Base-by-base conservation (phyloP, 2,888 invertebrate species). In the Parochlus steinenii region DNA sequence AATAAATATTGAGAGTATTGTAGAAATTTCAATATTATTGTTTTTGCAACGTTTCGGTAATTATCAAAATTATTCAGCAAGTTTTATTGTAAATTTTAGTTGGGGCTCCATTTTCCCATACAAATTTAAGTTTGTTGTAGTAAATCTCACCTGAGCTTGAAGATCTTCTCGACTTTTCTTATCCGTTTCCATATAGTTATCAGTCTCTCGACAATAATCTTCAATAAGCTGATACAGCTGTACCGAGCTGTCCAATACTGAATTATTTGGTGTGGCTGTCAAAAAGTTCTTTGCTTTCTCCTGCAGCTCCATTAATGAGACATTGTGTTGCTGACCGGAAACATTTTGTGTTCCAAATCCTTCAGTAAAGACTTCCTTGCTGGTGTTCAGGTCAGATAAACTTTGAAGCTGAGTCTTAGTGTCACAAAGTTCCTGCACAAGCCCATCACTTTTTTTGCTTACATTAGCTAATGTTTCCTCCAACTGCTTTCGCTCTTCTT, bases 101-200 rank as follows among this genome's bases (percentile, higher is more conserved):
- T n/a, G n/a, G n/a, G n/a, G n/a, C n/a, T n/a, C n/a, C n/a, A n/a
- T n/a, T n/a, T n/a, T n/a, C n/a, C n/a, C n/a, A 30, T 14, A 15
- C 10, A 16, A 15, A 30, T 7, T 30, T 30, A 30, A 11, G 14
- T 11, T n/a, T n/a, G n/a, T n/a, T n/a, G n/a, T n/a, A n/a, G n/a
- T 5, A 22, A 32, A 28, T 38, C 49, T 57, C 51, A 82, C 82
- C 74, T 83, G 82, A 40, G 74, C 70, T 30, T 71, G 68, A 42
- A 82, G 55, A 51, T 83, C 83, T 42, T 76, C 74, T 16, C 69
- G 63, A 45, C 81, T 80, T 32, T 61, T 65, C 44, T 65, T 70
- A 24, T 72, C 63, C 19, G 65, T 66, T 37, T 81, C 80, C 8
- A 72, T 55, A 39, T 77, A 65, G 40, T 64, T 65, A 46, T 70